Percentiles rank a stretch among this genome's conserved stretches.
These are phyloP conservation scores for Esox lucius DNA, from an alignment of 2,797 vertebrate genomes.

Conservation along the genomic window DNA sequence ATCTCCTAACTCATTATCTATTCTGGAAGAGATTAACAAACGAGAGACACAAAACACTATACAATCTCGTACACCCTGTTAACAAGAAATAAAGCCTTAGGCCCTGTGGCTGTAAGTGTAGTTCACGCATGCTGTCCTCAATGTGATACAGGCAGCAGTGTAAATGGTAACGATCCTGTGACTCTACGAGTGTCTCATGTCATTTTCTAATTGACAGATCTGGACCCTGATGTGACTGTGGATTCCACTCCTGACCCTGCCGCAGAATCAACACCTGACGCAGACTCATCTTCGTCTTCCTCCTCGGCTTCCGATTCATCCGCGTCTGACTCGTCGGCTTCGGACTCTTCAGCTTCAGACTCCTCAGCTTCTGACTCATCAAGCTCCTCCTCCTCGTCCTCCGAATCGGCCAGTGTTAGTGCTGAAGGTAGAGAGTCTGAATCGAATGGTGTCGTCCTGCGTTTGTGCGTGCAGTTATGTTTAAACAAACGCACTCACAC, in stretches of 20 bases:
- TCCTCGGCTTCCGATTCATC: slow-evolving; percentile 27
- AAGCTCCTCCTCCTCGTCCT: slow-evolving; percentile 58
- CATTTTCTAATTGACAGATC: slow-evolving; percentile 31
- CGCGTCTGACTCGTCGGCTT: slow-evolving; percentile 30
- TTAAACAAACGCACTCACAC: not conserved
- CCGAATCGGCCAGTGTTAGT: slow-evolving; percentile 67
- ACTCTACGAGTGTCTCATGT: not conserved
- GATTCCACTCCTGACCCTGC: slow-evolving; percentile 37
- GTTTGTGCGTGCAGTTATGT: not conserved
- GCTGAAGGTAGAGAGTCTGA: slow-evolving; percentile 54
- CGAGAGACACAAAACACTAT: not conserved
- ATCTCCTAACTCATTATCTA: not conserved
- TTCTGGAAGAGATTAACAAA: not conserved
- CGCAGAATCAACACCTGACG: slow-evolving; percentile 26
- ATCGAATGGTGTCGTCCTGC: not conserved
- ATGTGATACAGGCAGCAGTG: not conserved
- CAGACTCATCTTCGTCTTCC: slow-evolving; percentile 20
- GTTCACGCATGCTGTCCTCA: not conserved
- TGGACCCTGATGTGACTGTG: slow-evolving; percentile 57
- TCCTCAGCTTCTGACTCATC: slow-evolving; percentile 48
- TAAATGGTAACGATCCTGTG: not conserved
- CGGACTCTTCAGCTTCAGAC: slow-evolving; percentile 22
- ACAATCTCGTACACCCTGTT: not conserved
- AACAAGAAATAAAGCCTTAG: not conserved
- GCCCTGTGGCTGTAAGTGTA: no score